Conservation (phyloP, 2,113 vertebrate genomes). For the Piprites chloris region DNA sequence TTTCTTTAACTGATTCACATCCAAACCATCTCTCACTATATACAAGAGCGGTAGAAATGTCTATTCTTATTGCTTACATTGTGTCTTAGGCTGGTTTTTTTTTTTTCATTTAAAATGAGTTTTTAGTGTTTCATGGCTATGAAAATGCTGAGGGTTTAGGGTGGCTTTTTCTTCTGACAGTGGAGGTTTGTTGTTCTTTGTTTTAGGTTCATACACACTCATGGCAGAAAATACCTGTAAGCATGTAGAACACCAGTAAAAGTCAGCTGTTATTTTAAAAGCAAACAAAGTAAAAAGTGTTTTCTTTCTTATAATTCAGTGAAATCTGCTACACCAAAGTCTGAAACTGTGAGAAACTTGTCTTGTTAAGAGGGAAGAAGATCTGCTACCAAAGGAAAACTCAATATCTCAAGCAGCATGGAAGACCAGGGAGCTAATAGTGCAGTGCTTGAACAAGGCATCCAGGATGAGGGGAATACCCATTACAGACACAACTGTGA, state of each 20-base stretch:
- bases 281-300: neutral
- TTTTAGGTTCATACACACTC: neutral
- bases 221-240: neutral
- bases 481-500: neutral
- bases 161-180: rapidly evolving
- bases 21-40: neutral
- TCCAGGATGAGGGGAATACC: conserved; percentile 1
- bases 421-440: neutral
- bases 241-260: neutral
- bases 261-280: neutral
- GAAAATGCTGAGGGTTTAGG: neutral
- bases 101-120: neutral
- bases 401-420: neutral
- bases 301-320: conserved; percentile 6
- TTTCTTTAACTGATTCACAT: neutral
- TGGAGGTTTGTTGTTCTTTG: neutral
- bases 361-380: neutral
- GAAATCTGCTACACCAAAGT: conserved; percentile 28
- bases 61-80: neutral
- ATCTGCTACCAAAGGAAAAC: conserved; percentile 10
- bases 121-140: neutral
- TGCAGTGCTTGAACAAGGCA: neutral
- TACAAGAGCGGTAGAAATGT: neutral
- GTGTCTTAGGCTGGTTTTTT: neutral
- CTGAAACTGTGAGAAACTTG: neutral